Evolutionary conservation across 2,797 vertebrate species (phyloP), one percentile per base, ranked within the genome.

Genomic region (Lerista edwardsae): DNA sequence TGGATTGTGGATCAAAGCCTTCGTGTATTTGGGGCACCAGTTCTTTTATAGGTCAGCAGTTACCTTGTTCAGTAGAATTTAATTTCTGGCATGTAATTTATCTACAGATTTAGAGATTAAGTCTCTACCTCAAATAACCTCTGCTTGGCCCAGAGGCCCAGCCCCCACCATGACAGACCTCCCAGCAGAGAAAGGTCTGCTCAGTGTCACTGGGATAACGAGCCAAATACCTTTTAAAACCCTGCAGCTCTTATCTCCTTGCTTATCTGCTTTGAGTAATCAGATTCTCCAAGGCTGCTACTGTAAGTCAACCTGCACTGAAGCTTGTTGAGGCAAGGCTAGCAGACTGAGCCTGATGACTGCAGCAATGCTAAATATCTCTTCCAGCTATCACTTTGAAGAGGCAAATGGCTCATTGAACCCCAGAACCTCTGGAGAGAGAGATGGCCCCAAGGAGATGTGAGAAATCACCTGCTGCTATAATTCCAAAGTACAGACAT

Each of bases 241-340:
- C 93, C 92, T 90, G 86, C 72, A 86, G 90, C 85, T 91, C 90
- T 92, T 89, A 93, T 95, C 90, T 91, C 69, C 27, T 44, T 0
- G 51, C 83, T 12, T 87, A 93, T 92, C 91, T 94, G 82, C 93
- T 93, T 94, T 86, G 80, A 65, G 86, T 95, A 95, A 93, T 92
- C 91, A 92, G 92, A 93, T 94, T 92, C 89, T 86, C 83, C 80
- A 85, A 88, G 91, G 83, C 91, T 88, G 86, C 88, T 83, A 67
- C 74, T 80, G 59, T 67, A 91, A 89, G 71, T 90, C 75, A 79
- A 57, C 71, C 0, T 0, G 82, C 87, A 83, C 75, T 25, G 84
- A 25, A 79, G 23, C 0, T 12, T 3, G 11, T 76, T 83, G 80
- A 11, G 67, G 83, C 15, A 47, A 80, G 80, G 62, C 76, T 64